Base-by-base conservation (phyloP, 2,888 invertebrate species). In the Pedicia rivosa region DNA sequence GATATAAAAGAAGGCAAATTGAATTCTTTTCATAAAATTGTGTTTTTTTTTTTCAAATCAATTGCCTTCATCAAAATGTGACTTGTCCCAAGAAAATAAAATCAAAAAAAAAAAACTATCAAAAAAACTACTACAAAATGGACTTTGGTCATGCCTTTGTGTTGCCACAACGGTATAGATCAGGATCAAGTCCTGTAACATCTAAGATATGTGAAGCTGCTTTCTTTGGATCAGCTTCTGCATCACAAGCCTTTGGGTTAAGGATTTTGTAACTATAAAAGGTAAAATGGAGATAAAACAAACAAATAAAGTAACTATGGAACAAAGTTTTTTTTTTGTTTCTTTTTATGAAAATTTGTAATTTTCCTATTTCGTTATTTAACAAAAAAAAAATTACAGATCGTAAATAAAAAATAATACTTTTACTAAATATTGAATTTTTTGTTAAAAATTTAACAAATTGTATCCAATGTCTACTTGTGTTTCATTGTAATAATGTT, bases 151-250 rank as follows among this genome's bases (percentile, higher is more conserved):
- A 80, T 81, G 94, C 95, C 87, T 98, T 98, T 49, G 95, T 98
- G 66, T 90, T 86, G 66, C 98, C 98, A 64, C 95, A 81, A 70
- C 92, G 81, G 74, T 90, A 98, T 65, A 79, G 80, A 63, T 95
- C 94, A 48, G 82, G 74, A 67, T 91, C 92, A 63, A 98, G 75
- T 60, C 73, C 75, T 52, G 82, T 72, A 53, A 76, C 69, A 62
- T 84, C 81, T 63, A 90, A 72, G 72, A 92, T 87, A 65, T 82
- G 83, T 57, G 74, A 71, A 47, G 90, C 87, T 46, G 87, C 80
- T 57, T 78, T 74, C 68, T 86, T 87, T 47, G 84, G 76, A 50
- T 79, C 77, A 58, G 74, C 67, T 65, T 86, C 84, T 46, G 72
- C 66, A 49, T 73, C 70, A 48, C 72, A 77, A 44, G 74, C 84